Percentiles rank a stretch among this genome's conserved stretches.
Conservation (phyloP, 1,140 invertebrate species). For the Coptotermes formosanus region DNA sequence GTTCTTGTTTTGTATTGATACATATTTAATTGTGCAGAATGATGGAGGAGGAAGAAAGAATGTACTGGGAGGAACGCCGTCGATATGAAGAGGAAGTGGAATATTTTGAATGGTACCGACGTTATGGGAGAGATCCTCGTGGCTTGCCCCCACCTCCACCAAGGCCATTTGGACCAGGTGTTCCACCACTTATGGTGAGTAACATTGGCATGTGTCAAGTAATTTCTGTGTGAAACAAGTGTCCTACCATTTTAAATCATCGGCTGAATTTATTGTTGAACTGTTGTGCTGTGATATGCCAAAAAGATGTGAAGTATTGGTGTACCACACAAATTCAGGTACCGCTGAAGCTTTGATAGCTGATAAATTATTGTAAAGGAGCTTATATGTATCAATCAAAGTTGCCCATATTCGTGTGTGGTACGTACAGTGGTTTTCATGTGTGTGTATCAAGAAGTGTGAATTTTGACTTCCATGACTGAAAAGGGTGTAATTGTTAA, state of each 20-base stretch:
- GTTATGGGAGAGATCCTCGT: conserved; percentile 62
- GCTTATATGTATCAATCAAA: no score
- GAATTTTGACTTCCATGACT: no score
- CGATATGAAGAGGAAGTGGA: conserved; percentile 78
- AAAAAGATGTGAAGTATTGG: no score
- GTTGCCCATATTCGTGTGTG: no score
- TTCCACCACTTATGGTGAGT: conserved; percentile 36
- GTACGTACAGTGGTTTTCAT: no score
- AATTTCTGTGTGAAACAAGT: neutral
- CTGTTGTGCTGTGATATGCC: no score
- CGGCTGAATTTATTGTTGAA: neutral
- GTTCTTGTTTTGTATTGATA: neutral
- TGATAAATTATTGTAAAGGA: no score
- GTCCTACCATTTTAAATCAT: neutral
- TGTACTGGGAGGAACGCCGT: conserved; percentile 85
- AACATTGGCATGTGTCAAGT: neutral
- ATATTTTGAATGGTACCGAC: conserved; percentile 76
- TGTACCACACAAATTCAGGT: no score
- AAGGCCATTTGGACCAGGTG: conserved; percentile 44
- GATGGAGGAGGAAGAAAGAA: conserved; percentile 73
- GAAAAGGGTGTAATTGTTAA: no score
- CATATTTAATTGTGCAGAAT: conserved; percentile 44
- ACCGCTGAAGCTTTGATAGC: no score
- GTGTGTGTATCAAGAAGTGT: no score
- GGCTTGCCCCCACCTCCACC: conserved; percentile 56